Evolutionary conservation across 2,888 invertebrate species (phyloP), one percentile per base, ranked within the genome.

Genomic region (Podotricha telesiphe): DNA sequence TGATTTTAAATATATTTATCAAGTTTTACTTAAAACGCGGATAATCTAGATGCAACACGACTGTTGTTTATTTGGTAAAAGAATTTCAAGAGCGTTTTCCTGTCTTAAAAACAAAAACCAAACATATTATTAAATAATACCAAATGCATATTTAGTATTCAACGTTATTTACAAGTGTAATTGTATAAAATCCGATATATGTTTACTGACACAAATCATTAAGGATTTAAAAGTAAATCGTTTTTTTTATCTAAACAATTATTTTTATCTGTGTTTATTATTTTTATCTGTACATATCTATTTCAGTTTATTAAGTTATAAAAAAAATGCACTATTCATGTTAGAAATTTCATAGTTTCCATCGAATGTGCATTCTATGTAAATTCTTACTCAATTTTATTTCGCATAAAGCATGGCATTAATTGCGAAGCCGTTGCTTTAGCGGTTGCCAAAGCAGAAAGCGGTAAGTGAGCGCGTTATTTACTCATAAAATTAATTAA

Each of bases 361-460:
- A 37, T 53, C 28, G 34, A 37, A 67, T 45, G 20, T 45, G 61
- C 17, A 34, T 53, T 47, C 71, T 80, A 79, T 81, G 79, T 80
- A 80, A 80, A 84, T 80, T 77, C 75, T 78, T 77, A 80, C 78
- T 79, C 77, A 79, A 80, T 80, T 82, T 74, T 78, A 76, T 80
- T 81, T 79, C 77, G 83, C 80, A 84, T 86, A 83, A 85, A 85
- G 84, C 81, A 71, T 80, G 81, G 79, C 81, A 82, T 82, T 84
- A 83, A 86, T 85, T 83, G 81, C 77, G 74, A 74, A 76, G 75
- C 78, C 79, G 79, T 77, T 73, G 74, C 75, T 75, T 76, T 77
- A 76, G 48, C 65, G 58, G 62, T 67, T 76, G 73, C 75, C 82
- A 85, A 85, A 81, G 83, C 87, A 88, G 89, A 89, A 88, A 89